Evolutionary conservation across 1,140 invertebrate genomes (phyloP).

Genomic region (Ridgeia piscesae): DNA sequence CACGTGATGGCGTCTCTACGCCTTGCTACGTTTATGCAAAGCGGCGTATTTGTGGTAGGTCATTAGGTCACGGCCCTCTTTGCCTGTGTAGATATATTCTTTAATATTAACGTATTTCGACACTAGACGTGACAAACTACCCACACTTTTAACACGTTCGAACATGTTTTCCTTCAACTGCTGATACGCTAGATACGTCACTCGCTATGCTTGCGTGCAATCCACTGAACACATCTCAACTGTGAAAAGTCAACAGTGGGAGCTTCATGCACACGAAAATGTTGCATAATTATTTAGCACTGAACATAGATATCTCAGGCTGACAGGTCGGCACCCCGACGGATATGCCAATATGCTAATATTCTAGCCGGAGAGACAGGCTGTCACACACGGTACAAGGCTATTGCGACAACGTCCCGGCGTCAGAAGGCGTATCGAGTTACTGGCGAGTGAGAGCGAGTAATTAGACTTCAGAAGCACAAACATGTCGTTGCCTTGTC

Average conservation of each 20-base stretch:
- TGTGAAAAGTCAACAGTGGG: too few species aligned
- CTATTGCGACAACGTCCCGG: neutral
- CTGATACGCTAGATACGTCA: too few species aligned
- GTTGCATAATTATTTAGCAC: neutral
- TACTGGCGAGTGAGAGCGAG: neutral
- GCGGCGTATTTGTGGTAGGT: too few species aligned
- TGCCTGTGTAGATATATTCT: too few species aligned
- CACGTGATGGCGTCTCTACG: neutral
- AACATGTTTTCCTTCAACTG: too few species aligned
- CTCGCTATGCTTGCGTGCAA: too few species aligned
- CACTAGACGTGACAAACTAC: too few species aligned
- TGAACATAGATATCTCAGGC: neutral
- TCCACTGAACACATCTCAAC: too few species aligned
- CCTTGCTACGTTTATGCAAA: neutral
- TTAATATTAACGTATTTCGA: too few species aligned
- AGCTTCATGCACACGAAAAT: neutral
- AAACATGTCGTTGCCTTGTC: neutral
- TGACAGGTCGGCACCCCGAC: neutral
- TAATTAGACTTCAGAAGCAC: neutral
- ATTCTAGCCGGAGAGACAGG: neutral
- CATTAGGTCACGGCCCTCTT: too few species aligned
- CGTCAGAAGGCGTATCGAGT: neutral
- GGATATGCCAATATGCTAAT: neutral
- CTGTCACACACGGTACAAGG: neutral
- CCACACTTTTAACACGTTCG: too few species aligned